Base-by-base conservation (phyloP, 2,797 vertebrate species). In the Silurus aristotelis region DNA sequence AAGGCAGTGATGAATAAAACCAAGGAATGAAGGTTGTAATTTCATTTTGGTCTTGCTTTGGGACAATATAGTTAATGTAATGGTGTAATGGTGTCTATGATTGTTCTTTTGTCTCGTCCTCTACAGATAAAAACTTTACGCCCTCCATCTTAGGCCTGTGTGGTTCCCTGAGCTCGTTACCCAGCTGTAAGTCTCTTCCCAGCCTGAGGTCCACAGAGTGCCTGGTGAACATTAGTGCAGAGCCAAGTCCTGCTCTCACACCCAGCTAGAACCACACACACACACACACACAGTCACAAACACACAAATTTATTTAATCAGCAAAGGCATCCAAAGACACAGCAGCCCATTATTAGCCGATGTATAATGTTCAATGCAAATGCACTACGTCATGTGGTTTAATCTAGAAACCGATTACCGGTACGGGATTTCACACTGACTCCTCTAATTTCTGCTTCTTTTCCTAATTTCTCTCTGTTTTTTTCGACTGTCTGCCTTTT, bases 141-240 rank as follows among this genome's bases (percentile, higher is more conserved):
- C 97, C 97, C 82, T 98, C 97, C 91, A 97, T 99, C 96, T 94
- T 98, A 94, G 98, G 97, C 86, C 95, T 99, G 87, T 99, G 97
- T 89, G 98, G 97, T 83, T 99, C 98, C 75, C 92, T 99, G 96
- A 96, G 96, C 58, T 99, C 98, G 83, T 92, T 99, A 89, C 97
- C 96, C 55, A 98, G 97, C 95, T 98, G 97, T 95, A 99, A 97
- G 92, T 99, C 98, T 90, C 94, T 99, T 92, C 95, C 96, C 81
- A 99, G 98, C 92, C 96, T 99, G 92, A 98, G 98, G 92, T 99
- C 98, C 92, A 99, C 97, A 52, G 98, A 99, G 94, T 99, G 97
- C 93, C 96, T 99, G 96, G 97, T 99, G 88, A 96, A 97, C 93
- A 97, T 98, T 93, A 99, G 97, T 92, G 95, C 95, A 1, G 98